phyloP scores from a whole-genome alignment of 2,888 invertebrate genomes.

The Pandemis heparana region DNA sequence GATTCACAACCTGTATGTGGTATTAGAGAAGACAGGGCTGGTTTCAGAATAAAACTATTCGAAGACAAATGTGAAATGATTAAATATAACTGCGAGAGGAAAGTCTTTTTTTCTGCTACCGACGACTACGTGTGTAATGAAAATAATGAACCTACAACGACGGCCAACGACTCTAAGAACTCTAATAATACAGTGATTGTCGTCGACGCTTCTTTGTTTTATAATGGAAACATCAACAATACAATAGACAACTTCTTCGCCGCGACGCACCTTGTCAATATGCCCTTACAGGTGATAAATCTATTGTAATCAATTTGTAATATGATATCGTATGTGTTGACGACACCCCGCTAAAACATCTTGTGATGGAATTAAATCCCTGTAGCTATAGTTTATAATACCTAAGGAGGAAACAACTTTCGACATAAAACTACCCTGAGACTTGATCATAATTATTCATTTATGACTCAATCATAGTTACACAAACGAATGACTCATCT shows the following conservation, averaged over 20 bases:
- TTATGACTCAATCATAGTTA: too few species aligned
- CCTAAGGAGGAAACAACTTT: too few species aligned
- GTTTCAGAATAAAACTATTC: conserved; percentile 65
- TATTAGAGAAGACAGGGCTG: conserved; percentile 60
- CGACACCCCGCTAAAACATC: too few species aligned
- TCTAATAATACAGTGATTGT: conserved; percentile 58
- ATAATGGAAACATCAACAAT: conserved; percentile 60
- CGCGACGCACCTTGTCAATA: conserved; percentile 65
- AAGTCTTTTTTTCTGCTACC: conserved; percentile 56
- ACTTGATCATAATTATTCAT: too few species aligned
- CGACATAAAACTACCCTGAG: too few species aligned
- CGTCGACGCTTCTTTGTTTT: conserved; percentile 59
- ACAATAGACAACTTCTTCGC: conserved; percentile 72
- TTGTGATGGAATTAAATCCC: too few species aligned
- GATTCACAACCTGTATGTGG: conserved; percentile 58
- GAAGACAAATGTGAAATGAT: conserved; percentile 61
- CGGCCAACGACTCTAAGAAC: background rate
- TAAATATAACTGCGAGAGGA: conserved; percentile 61
- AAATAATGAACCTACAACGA: background rate
- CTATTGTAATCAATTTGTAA: background rate
- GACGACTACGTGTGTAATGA: conserved; percentile 62
- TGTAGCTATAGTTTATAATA: too few species aligned
- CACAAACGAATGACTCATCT: too few species aligned
- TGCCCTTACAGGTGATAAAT: conserved; percentile 57
- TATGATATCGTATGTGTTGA: too few species aligned